These are phyloP conservation scores for Mastomys natalensis DNA, from an alignment of 2,113 vertebrate genomes.

Conservation along the genomic window DNA sequence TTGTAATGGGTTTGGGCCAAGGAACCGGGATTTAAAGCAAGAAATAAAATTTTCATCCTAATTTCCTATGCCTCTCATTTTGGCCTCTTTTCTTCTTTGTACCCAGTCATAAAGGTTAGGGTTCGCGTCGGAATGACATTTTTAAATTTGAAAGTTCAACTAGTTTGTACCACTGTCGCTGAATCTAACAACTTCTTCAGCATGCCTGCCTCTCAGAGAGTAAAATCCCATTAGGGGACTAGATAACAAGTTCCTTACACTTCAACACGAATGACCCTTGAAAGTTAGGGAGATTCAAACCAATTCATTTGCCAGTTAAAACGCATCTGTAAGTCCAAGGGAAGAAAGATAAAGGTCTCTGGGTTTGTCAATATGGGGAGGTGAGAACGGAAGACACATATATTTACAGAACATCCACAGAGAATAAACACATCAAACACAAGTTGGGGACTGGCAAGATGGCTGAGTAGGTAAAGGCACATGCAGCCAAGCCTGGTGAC, in stretches of 20 bases:
- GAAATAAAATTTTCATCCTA: constrained; percentile 61
- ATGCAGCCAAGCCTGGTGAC: background rate
- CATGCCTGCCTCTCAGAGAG: background rate
- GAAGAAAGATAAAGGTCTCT: constrained; percentile 36
- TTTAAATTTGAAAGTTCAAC: constrained; percentile 56
- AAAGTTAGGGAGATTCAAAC: constrained; percentile 7
- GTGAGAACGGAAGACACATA: constrained; percentile 27
- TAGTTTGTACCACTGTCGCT: constrained; percentile 25
- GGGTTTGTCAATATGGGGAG: background rate
- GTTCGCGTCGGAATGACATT: constrained; percentile 16
- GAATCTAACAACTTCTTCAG: constrained; percentile 40
- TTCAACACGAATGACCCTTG: constrained; percentile 13
- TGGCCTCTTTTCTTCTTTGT: constrained; percentile 7
- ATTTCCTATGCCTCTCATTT: constrained; percentile 50
- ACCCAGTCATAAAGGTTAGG: constrained; percentile 26
- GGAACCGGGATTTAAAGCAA: constrained; percentile 69
- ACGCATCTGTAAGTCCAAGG: background rate
- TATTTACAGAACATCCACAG: constrained; percentile 75
- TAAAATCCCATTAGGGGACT: constrained; percentile 47
- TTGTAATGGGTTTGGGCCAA: constrained; percentile 62
- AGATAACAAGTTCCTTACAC: background rate
- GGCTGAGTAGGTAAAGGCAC: too few species aligned
- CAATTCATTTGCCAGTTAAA: constrained; percentile 39
- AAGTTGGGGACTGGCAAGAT: background rate
- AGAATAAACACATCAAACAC: constrained; percentile 76